These are phyloP conservation scores for Oncorhynchus keta DNA, from an alignment of 2,113 vertebrate genomes.

Conservation along the genomic window DNA sequence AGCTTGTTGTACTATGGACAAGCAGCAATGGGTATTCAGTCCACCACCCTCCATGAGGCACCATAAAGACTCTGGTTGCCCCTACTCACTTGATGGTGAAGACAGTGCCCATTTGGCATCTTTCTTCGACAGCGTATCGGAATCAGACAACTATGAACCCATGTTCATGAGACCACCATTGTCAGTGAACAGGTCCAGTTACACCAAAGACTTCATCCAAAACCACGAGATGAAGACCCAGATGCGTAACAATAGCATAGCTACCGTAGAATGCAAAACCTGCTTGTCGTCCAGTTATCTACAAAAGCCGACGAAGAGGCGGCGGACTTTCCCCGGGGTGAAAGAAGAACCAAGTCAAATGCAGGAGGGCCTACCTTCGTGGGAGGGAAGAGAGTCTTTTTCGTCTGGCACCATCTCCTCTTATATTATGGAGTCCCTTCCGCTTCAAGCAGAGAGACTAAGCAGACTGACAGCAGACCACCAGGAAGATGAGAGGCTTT, in stretches of 20 bases:
- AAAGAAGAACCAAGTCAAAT: slow-evolving; percentile 13
- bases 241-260: slow-evolving; percentile 65
- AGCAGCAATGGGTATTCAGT: background rate
- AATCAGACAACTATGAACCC: slow-evolving; percentile 40
- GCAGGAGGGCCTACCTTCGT: slow-evolving; percentile 46
- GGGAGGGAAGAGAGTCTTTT: slow-evolving; percentile 58
- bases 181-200: slow-evolving; percentile 55
- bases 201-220: slow-evolving; percentile 59
- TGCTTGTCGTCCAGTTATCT: slow-evolving; percentile 13
- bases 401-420: slow-evolving; percentile 68
- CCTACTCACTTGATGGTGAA: slow-evolving; percentile 21
- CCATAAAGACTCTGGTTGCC: slow-evolving; percentile 11
- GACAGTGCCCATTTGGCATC: background rate
- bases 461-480: slow-evolving; percentile 22
- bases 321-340: slow-evolving; percentile 74
- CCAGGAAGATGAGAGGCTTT: slow-evolving; percentile 32
- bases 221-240: slow-evolving; percentile 48
- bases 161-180: slow-evolving; percentile 35
- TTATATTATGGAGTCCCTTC: slow-evolving; percentile 56
- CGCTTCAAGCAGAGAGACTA: slow-evolving; percentile 52
- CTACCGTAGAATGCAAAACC: slow-evolving; percentile 52
- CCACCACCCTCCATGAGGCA: background rate
- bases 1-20: slow-evolving; percentile 25
- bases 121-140: slow-evolving; percentile 40
- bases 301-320: slow-evolving; percentile 56